Percentiles rank a stretch among this genome's conserved stretches.
Evolutionary conservation across 2,888 invertebrate genomes (phyloP).

Genomic region (Orthosia cruda): DNA sequence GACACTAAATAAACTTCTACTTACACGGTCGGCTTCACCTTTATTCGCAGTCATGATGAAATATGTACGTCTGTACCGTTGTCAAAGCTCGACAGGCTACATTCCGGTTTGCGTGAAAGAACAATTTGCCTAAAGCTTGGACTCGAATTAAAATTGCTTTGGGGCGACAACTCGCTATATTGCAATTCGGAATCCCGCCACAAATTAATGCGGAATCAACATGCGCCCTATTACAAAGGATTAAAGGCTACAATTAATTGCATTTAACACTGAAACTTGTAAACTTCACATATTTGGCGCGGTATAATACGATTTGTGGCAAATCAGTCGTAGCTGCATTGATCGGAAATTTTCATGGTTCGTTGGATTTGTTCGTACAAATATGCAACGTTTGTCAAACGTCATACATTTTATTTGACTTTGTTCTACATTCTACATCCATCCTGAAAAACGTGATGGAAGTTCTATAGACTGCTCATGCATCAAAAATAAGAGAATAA

Average conservation of each 20-base stretch:
- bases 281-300: conserved; percentile 73
- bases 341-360: conserved; percentile 72
- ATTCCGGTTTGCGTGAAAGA: conserved; percentile 84
- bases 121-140: conserved; percentile 80
- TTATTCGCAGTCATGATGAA: conserved; percentile 81
- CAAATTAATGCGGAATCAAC: conserved; percentile 64
- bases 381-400: conserved; percentile 72
- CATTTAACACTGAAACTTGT: conserved; percentile 71
- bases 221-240: conserved; percentile 71
- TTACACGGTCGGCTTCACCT: conserved; percentile 84
- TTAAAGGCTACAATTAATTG: conserved; percentile 76
- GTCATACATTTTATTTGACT: conserved; percentile 72
- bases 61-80: conserved; percentile 71
- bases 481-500: background rate
- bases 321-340: conserved; percentile 74
- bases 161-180: conserved; percentile 76
- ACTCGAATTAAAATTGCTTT: conserved; percentile 83
- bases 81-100: conserved; percentile 71
- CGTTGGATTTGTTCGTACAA: conserved; percentile 71
- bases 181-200: conserved; percentile 71
- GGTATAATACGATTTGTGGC: conserved; percentile 75
- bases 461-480: conserved; percentile 8
- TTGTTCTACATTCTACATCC: conserved; percentile 35
- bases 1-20: conserved; percentile 88
- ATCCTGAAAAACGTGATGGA: conserved; percentile 13